Percentiles rank a stretch among this genome's conserved stretches.
Conservation (phyloP, 2,797 vertebrate genomes). For the Sebastes cheni region DNA sequence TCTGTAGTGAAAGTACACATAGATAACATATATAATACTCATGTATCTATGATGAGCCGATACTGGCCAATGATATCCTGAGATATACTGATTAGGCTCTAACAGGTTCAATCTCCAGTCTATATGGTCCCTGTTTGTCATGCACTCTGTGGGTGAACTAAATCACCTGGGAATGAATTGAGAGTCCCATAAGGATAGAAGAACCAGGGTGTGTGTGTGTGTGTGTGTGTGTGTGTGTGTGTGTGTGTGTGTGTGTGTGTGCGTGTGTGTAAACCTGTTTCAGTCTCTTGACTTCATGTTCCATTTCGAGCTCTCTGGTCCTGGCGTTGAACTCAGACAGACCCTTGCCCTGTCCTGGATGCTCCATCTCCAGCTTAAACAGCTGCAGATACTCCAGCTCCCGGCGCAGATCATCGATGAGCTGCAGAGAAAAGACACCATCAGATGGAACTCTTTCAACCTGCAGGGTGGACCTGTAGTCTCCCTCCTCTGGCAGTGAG, state of each 20-base stretch:
- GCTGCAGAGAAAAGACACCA: slow-evolving; percentile 70
- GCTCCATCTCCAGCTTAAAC: slow-evolving; percentile 92
- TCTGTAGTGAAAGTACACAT: background rate
- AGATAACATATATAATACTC: too few species aligned
- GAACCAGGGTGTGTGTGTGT: background rate
- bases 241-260: background rate
- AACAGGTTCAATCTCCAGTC: background rate
- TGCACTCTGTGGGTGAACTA: background rate
- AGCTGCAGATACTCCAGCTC: slow-evolving; percentile 95
- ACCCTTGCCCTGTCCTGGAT: slow-evolving; percentile 83
- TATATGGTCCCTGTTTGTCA: background rate
- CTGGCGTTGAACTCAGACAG: slow-evolving; percentile 87
- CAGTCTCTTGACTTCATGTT: slow-evolving; percentile 91
- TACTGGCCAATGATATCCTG: background rate
- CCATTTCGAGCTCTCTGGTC: slow-evolving; percentile 92
- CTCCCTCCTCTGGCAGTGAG: background rate
- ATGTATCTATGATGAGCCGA: too few species aligned
- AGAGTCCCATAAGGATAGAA: too few species aligned
- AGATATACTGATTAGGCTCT: background rate
- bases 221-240: background rate
- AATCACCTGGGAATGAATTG: background rate
- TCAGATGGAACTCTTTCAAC: background rate
- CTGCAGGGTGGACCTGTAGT: background rate
- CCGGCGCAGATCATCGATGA: slow-evolving; percentile 92
- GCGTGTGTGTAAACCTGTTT: slow-evolving; percentile 85